Evolutionary conservation across 1,140 invertebrate species (phyloP).

Genomic region (Eueides isabella): DNA sequence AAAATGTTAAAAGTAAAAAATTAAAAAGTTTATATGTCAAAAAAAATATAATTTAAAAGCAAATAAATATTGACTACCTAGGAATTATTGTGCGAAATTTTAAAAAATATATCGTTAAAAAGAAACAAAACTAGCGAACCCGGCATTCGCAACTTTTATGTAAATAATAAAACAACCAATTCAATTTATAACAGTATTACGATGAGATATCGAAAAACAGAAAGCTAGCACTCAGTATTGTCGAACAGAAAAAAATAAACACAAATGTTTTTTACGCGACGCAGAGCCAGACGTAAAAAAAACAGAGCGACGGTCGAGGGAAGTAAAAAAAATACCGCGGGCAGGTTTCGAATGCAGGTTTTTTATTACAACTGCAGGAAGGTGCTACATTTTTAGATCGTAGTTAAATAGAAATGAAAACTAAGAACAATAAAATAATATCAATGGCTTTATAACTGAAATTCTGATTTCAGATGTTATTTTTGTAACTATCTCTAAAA

Average conservation of each 20-base stretch:
- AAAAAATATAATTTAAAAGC: not conserved
- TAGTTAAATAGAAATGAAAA: constrained; percentile 16
- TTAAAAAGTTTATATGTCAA: not conserved
- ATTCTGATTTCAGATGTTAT: constrained; percentile 57
- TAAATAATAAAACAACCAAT: constrained; percentile 24
- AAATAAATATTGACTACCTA: not conserved
- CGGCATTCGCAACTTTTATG: constrained; percentile 23
- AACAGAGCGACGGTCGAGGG: constrained; percentile 63
- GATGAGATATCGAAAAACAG: constrained; percentile 37
- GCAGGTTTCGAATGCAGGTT: constrained; percentile 76
- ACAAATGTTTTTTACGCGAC: constrained; percentile 70
- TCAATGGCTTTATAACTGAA: constrained; percentile 29
- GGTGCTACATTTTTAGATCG: constrained; percentile 36
- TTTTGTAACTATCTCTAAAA: constrained; percentile 69
- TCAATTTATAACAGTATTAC: constrained; percentile 25
- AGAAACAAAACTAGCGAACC: not conserved
- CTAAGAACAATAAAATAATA: constrained; percentile 22
- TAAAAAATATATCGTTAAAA: not conserved
- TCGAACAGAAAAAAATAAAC: constrained; percentile 62
- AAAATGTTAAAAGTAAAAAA: not conserved
- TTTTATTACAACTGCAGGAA: constrained; percentile 63
- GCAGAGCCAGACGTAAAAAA: constrained; percentile 79
- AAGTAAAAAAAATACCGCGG: constrained; percentile 77
- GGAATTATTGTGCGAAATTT: not conserved
- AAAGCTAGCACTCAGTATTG: constrained; percentile 57